These are phyloP conservation scores for Lagopus muta DNA, from an alignment of 2,113 vertebrate genomes.

Conservation along the genomic window DNA sequence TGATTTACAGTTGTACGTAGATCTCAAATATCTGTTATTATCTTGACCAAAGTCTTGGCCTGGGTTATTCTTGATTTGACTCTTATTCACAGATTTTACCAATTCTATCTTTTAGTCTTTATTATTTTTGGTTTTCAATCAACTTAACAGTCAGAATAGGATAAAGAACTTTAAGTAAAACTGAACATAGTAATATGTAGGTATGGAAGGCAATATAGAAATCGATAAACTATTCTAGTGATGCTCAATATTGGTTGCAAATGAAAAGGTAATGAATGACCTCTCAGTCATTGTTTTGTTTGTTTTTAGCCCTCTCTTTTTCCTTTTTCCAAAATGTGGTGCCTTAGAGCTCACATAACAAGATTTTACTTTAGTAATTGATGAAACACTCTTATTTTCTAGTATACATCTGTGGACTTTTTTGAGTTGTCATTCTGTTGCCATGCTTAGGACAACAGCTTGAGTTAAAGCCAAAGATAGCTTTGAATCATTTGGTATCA, in stretches of 20 bases:
- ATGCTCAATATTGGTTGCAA: neutral
- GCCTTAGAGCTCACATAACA: constrained; percentile 14
- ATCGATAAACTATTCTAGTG: neutral
- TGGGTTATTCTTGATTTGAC: neutral
- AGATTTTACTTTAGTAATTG: constrained; percentile 66
- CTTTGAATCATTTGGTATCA: constrained; percentile 76
- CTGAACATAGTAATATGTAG: neutral
- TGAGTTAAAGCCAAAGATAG: constrained; percentile 75
- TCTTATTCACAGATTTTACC: neutral
- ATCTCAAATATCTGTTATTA: neutral
- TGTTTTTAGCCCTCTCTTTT: constrained; percentile 44
- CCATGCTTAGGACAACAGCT: constrained; percentile 67
- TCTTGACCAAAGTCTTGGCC: neutral
- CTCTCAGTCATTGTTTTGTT: neutral
- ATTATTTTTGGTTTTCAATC: neutral
- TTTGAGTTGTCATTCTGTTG: constrained; percentile 48
- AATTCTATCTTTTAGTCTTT: neutral
- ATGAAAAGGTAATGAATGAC: neutral
- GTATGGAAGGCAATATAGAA: neutral
- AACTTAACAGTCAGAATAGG: neutral
- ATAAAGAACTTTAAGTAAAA: neutral
- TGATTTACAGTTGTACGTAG: neutral
- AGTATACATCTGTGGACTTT: constrained; percentile 50
- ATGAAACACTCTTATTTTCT: constrained; percentile 49
- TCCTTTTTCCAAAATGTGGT: constrained; percentile 39